phyloP scores from a whole-genome alignment of 1,140 invertebrate genomes.

The Cyclina sinensis region DNA sequence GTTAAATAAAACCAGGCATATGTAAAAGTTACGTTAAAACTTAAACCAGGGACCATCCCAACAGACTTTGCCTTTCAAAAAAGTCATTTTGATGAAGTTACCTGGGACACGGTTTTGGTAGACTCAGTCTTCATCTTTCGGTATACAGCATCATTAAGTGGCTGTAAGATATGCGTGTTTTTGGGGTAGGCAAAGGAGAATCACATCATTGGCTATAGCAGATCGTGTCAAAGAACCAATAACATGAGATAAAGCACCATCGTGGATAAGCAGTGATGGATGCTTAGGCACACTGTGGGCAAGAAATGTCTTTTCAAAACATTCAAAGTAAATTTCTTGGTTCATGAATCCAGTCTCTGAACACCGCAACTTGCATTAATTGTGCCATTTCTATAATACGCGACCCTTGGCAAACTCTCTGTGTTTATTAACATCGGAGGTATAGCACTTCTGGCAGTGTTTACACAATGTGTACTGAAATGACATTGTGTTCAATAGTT shows the following conservation, averaged over 20 bases:
- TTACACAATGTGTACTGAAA: slow-evolving; percentile 66
- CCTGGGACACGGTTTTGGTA: slow-evolving; percentile 48
- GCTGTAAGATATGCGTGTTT: slow-evolving; percentile 56
- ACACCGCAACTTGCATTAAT: slow-evolving; percentile 47
- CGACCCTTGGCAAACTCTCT: not conserved
- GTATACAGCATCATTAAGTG: slow-evolving; percentile 55
- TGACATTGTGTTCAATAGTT: slow-evolving; percentile 64
- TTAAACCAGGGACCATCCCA: no score
- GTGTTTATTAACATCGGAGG: slow-evolving; percentile 60
- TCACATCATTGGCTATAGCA: slow-evolving; percentile 60
- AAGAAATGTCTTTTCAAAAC: slow-evolving; percentile 63
- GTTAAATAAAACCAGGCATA: no score
- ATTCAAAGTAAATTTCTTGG: slow-evolving; percentile 40
- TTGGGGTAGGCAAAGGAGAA: slow-evolving; percentile 45
- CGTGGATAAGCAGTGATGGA: slow-evolving; percentile 55
- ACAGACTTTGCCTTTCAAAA: no score
- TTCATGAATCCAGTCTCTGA: slow-evolving; percentile 67
- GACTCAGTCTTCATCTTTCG: slow-evolving; percentile 63
- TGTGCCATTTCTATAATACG: not conserved
- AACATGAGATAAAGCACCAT: slow-evolving; percentile 57
- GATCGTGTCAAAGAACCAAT: slow-evolving; percentile 29
- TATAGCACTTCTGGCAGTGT: slow-evolving; percentile 31
- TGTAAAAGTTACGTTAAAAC: no score
- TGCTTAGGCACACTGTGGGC: slow-evolving; percentile 3
- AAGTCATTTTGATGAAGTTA: no score